These are phyloP conservation scores for Aurelia coerulea DNA, from an alignment of 30 jellyfish, hydroid and myxozoan species.

Conservation along the genomic window DNA sequence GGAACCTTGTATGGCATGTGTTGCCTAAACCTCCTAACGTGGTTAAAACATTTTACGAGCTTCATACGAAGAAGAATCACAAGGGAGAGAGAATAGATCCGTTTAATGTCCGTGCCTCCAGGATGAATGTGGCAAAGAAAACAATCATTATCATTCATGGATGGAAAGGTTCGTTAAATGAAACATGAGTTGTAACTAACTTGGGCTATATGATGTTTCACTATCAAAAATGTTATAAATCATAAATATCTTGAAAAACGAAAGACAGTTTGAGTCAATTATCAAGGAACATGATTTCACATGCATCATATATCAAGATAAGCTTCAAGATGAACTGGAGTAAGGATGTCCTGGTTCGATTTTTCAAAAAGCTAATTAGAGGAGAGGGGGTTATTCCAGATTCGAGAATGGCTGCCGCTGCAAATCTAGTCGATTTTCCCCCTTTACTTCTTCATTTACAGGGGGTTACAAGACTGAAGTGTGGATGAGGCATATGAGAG, in stretches of 20 bases:
- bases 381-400: too few species aligned
- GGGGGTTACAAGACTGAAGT: too few species aligned
- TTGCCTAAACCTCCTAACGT: conserved; percentile 70
- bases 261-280: too few species aligned
- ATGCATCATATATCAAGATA: too few species aligned
- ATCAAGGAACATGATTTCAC: too few species aligned
- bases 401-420: too few species aligned
- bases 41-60: conserved; percentile 32
- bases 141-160: conserved; percentile 83
- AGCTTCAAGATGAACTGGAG: too few species aligned
- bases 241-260: not conserved
- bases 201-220: not conserved
- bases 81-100: conserved; percentile 9
- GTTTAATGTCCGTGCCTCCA: conserved; percentile 3
- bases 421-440: too few species aligned
- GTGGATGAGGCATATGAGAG: conserved; percentile 18
- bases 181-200: not conserved
- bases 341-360: too few species aligned
- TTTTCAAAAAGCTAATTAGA: too few species aligned
- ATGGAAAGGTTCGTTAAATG: conserved; percentile 47
- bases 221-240: not conserved
- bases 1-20: conserved; percentile 43
- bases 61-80: conserved; percentile 35
- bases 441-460: not conserved
- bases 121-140: conserved; percentile 15